Evolutionary conservation across 35 echinoderm and acorn worm genomes (phyloP), one percentile per base, ranked within the genome.

Genomic region (Patiria miniata): DNA sequence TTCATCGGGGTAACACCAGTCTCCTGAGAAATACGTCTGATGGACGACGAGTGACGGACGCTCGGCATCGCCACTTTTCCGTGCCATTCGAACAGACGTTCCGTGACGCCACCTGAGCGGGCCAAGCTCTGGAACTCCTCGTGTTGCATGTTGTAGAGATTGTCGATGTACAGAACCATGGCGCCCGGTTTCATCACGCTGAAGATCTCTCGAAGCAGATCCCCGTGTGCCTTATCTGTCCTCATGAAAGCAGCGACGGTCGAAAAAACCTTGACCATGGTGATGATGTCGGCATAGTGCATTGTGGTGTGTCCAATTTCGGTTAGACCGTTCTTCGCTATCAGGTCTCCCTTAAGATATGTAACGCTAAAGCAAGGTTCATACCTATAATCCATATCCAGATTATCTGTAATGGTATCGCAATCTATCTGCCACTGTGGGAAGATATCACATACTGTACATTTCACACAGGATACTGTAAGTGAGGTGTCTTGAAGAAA

Each of bases 111-210:
- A 34, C 57, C 82, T 5, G 56, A 37, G 4, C 0, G 14, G 12
- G 82, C 82, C n/a, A 84, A 59, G 0, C 34, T 40, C 15, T 12
- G 7, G 36, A 83, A 83, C 51, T 38, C 28, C 3, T 1, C 8
- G 28, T 61, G 32, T 26, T 83, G 51, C 8, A 19, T 17, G 2
- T 36, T 17, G 15, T 83, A 58, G 2, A 16, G 0, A 37, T 61
- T 83, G 81, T 83, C 81, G 36, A 84, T 65, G 57, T 84, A 84
- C 30, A 84, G 12, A 8, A 61, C 82, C 1, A 84, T 3, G 8
- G 82, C 55, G 54, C 82, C 82, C 7, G 82, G 36, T 38, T 84
- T 84, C n/a, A 84, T 6, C 36, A 2, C 36, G 15, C 82, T 3
- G 29, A 84, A 61, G 38, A 84, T 84, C 22, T 53, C 36, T 33